Evolutionary conservation across 1,140 invertebrate species (phyloP).

Genomic region (Aplysia californica): DNA sequence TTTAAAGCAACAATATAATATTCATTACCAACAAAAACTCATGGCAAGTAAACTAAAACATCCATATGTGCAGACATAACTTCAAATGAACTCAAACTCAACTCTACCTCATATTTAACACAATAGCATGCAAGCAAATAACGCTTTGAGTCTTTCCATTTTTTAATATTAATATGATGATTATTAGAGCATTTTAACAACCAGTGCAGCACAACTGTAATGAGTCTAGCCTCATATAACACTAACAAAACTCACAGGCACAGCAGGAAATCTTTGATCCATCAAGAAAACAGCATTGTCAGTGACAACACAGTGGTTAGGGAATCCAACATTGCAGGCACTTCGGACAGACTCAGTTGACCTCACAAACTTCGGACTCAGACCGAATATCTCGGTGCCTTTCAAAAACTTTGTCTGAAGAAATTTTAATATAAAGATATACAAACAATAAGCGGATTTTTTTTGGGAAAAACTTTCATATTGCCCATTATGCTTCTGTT

Average conservation of each 20-base stretch:
- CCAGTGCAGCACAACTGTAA: neutral
- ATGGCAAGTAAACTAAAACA: no score
- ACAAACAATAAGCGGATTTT: neutral
- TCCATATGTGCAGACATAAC: no score
- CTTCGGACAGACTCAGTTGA: neutral
- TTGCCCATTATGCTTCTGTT: no score
- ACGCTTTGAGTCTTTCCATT: neutral
- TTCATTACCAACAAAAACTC: no score
- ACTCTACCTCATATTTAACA: neutral
- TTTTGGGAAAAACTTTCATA: no score
- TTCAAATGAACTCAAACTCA: neutral
- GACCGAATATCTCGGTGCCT: neutral
- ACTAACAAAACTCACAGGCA: conserved; percentile 1
- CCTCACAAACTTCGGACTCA: neutral
- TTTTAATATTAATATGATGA: no score
- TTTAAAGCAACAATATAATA: no score
- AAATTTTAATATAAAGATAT: neutral
- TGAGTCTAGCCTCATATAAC: neutral
- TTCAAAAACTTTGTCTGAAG: neutral
- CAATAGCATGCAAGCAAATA: neutral
- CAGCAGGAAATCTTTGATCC: conserved; percentile 1
- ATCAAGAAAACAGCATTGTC: conserved; percentile 11
- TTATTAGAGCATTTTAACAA: neutral
- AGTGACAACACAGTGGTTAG: neutral
- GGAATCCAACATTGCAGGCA: neutral